Percentiles rank a stretch among this genome's conserved stretches.
phyloP scores from a whole-genome alignment of 2,797 vertebrate species.

The Rhinophrynus dorsalis region DNA sequence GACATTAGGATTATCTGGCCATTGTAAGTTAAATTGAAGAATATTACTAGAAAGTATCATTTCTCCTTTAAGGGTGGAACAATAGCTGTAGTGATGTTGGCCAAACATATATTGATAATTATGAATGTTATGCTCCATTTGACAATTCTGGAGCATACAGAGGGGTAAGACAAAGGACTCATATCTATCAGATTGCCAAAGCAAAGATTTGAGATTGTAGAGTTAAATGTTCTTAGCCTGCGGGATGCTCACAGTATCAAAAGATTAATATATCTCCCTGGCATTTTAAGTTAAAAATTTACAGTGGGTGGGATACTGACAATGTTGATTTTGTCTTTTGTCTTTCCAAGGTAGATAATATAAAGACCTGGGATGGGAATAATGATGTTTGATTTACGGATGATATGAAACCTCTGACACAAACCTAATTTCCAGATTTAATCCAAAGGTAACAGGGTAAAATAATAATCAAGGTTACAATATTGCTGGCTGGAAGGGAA shows the following conservation, averaged over 20 bases:
- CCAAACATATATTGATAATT: too few species aligned
- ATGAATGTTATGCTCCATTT: too few species aligned
- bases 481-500: too few species aligned
- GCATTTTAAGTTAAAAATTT: conserved; percentile 9
- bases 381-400: background rate
- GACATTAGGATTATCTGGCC: too few species aligned
- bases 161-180: background rate
- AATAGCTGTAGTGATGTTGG: conserved; percentile 17
- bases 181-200: conserved; percentile 15
- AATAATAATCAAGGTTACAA: too few species aligned
- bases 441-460: background rate
- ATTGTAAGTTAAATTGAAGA: too few species aligned
- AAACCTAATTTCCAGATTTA: background rate
- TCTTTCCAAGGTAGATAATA: conserved; percentile 25
- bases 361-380: background rate
- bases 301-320: background rate
- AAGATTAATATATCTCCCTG: conserved; percentile 26
- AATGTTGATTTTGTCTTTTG: conserved; percentile 11
- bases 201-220: conserved; percentile 30
- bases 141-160: too few species aligned
- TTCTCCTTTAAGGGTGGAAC: conserved; percentile 36
- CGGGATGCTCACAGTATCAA: conserved; percentile 38
- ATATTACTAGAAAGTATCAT: too few species aligned
- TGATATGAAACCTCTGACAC: background rate
- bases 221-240: conserved; percentile 27